Percentiles rank a stretch among this genome's conserved stretches.
phyloP scores from a whole-genome alignment of 2,797 vertebrate species.

The Tinamus major region DNA sequence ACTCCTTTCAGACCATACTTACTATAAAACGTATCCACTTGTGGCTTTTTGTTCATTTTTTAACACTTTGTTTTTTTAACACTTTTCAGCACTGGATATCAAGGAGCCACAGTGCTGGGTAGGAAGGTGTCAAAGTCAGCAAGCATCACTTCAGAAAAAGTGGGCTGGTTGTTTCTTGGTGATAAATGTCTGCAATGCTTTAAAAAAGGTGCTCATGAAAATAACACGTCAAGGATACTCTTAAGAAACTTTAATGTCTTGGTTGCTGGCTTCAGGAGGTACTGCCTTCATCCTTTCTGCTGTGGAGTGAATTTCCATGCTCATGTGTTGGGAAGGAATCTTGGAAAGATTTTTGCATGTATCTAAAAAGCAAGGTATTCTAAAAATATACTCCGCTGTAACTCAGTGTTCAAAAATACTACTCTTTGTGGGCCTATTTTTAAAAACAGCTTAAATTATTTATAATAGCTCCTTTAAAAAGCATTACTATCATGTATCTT shows the following conservation, averaged over 20 bases:
- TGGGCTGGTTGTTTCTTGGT: not conserved
- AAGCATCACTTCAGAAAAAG: not conserved
- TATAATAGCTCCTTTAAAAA: slow-evolving; percentile 41
- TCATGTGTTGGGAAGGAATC: not conserved
- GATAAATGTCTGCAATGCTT: not conserved
- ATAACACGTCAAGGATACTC: not conserved
- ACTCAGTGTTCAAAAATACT: slow-evolving; percentile 55
- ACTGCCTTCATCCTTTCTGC: slow-evolving; percentile 49
- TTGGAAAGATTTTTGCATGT: slow-evolving; percentile 22
- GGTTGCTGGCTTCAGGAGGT: not conserved
- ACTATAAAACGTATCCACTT: not conserved
- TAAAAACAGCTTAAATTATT: slow-evolving; percentile 48
- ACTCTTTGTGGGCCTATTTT: slow-evolving; percentile 65
- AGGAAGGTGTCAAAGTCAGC: not conserved
- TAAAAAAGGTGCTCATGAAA: not conserved
- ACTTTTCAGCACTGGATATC: not conserved
- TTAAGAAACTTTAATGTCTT: not conserved
- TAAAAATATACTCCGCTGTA: slow-evolving; percentile 66
- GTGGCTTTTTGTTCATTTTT: not conserved
- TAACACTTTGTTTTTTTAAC: not conserved
- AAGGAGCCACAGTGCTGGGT: not conserved
- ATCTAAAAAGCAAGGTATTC: slow-evolving; percentile 36
- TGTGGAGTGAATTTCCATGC: slow-evolving; percentile 52
- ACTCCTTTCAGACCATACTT: not conserved
- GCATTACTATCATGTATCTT: slow-evolving; percentile 27